Base-by-base conservation (phyloP, 2,113 vertebrate genomes). In the Mixornis gularis region DNA sequence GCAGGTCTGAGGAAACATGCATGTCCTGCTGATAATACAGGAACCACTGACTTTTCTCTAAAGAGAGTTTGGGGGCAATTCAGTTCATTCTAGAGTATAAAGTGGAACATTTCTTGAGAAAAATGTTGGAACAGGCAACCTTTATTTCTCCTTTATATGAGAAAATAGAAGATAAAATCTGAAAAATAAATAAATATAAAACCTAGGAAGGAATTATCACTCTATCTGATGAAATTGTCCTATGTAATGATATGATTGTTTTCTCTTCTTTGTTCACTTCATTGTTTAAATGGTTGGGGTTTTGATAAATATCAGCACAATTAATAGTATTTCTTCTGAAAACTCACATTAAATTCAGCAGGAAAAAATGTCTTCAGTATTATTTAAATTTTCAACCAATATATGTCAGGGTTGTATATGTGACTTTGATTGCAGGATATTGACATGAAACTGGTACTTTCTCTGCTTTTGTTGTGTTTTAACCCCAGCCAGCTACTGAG, bases 141-240 rank as follows among this genome's bases (percentile, higher is more conserved):
- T 49, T 65, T 41, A 49, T 74, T 49, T 65, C 6, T 70, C 24
- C 40, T 69, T 73, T 51, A 46, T 55, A 41, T 77, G 13, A 62
- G 41, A 79, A 79, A 53, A 85, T 1, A 41, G 32, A 82, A 77
- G 25, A 53, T 49, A 80, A 44, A 6, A 66, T 1, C 29, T 58
- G n/a, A 25, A 82, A 87, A 79, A 44, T 9, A 65, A 83, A 55
- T 78, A 93, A 89, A 92, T 81, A 49, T 18, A 56, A 12, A 80
- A 29, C 1, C 2, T 53, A 46, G 15, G 24, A 77, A 62, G 5
- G 9, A 94, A 94, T 92, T 90, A 85, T 58, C 59, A 26, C 16
- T 91, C n/a, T 81, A 64, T 29, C 41, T 92, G 30, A 65, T 85
- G 89, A 94, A 88, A 89, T 92, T 95, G 17, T 91, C 79, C 46